Conservation (phyloP, 2,113 vertebrate genomes). For the Notiomystis cincta region DNA sequence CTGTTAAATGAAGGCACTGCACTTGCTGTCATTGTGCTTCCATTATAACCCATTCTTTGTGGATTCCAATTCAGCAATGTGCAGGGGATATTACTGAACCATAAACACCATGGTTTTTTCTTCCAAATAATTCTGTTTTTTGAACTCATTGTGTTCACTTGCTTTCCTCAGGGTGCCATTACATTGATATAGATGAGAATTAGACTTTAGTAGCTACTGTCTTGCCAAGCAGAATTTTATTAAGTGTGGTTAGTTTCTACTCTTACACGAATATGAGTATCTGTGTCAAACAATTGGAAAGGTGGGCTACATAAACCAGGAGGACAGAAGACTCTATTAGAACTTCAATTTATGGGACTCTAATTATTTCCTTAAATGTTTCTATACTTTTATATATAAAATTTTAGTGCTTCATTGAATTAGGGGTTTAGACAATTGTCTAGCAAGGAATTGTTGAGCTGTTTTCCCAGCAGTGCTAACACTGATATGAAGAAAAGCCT, state of each 20-base stretch:
- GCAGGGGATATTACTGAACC: background rate
- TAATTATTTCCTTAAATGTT: background rate
- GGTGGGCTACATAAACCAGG: background rate
- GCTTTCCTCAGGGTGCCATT: background rate
- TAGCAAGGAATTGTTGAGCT: background rate
- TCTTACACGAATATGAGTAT: background rate
- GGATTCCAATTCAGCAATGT: background rate
- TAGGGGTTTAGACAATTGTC: background rate
- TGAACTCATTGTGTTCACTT: background rate
- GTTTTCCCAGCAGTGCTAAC: background rate
- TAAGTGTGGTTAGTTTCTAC: background rate
- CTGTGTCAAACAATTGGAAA: background rate
- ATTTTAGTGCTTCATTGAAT: background rate
- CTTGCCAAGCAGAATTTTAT: background rate
- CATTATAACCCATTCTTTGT: background rate
- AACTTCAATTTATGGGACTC: background rate
- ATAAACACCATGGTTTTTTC: background rate
- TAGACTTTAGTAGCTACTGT: background rate
- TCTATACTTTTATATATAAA: background rate
- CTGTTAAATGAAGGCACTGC: accelerated
- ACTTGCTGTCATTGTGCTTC: background rate
- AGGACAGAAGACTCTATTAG: background rate
- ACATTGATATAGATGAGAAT: background rate
- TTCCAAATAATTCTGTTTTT: background rate
- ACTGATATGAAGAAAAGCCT: background rate